Evolutionary conservation across 2,888 invertebrate genomes (phyloP).

Genomic region (Masnerella sp.): DNA sequence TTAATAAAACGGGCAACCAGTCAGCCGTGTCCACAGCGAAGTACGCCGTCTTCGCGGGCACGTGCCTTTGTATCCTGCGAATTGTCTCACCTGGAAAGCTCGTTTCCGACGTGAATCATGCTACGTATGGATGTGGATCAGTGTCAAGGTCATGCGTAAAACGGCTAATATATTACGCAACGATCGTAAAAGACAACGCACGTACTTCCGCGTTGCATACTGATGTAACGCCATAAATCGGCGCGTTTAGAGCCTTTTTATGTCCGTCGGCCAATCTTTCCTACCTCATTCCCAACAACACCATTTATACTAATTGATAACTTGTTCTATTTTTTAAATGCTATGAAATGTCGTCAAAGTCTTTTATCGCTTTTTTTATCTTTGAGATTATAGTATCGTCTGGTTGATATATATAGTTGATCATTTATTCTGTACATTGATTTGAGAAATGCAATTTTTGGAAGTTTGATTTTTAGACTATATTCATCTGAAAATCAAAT

Average conservation of each 20-base stretch:
- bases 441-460: no score
- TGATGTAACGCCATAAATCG: conserved; percentile 38
- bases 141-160: conserved; percentile 74
- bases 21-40: conserved; percentile 61
- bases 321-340: no score
- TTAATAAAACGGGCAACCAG: conserved; percentile 73
- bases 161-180: conserved; percentile 65
- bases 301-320: no score
- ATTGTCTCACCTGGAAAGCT: conserved; percentile 62
- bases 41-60: conserved; percentile 60
- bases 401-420: no score
- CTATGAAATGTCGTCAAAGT: no score
- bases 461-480: no score
- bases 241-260: conserved; percentile 31
- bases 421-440: no score
- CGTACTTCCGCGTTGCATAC: conserved; percentile 50
- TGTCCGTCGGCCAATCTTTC: conserved; percentile 1
- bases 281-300: background rate
- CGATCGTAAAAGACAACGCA: conserved; percentile 67
- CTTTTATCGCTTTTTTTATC: no score
- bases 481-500: no score
- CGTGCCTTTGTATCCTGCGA: conserved; percentile 55
- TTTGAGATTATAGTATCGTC: no score
- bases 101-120: conserved; percentile 63
- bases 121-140: conserved; percentile 65